Percentiles rank a stretch among this genome's conserved stretches.
Conservation (phyloP, 2,888 invertebrate genomes). For the Andrena camellia region DNA sequence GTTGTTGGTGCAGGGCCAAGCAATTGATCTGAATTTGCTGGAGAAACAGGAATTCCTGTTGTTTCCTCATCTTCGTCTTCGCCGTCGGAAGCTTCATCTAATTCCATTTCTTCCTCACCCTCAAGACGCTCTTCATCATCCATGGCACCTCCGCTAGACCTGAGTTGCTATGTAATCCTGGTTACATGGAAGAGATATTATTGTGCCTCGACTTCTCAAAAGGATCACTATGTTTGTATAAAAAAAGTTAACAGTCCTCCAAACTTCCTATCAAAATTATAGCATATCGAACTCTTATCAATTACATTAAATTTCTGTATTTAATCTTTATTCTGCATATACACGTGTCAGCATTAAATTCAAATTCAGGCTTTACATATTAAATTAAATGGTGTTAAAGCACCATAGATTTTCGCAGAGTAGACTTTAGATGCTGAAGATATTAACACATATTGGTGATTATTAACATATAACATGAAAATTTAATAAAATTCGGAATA, state of each 20-base stretch:
- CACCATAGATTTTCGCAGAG: background rate
- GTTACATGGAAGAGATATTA: background rate
- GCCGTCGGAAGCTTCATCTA: constrained; percentile 91
- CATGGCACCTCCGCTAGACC: constrained; percentile 80
- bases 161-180: constrained; percentile 63
- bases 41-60: constrained; percentile 86
- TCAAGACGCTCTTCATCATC: constrained; percentile 85
- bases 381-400: background rate
- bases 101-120: constrained; percentile 89
- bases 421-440: background rate
- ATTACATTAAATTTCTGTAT: no score
- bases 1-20: constrained; percentile 80
- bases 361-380: background rate
- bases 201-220: background rate
- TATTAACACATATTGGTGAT: no score
- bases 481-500: constrained; percentile 1
- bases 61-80: constrained; percentile 90
- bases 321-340: no score
- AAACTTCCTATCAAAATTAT: no score
- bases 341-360: background rate
- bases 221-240: no score
- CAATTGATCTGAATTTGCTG: constrained; percentile 84
- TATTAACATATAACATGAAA: background rate
- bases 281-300: no score
- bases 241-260: no score